These are phyloP conservation scores for Brachionus asplanchnoidis DNA, from an alignment of 1,140 invertebrate genomes.

Conservation along the genomic window DNA sequence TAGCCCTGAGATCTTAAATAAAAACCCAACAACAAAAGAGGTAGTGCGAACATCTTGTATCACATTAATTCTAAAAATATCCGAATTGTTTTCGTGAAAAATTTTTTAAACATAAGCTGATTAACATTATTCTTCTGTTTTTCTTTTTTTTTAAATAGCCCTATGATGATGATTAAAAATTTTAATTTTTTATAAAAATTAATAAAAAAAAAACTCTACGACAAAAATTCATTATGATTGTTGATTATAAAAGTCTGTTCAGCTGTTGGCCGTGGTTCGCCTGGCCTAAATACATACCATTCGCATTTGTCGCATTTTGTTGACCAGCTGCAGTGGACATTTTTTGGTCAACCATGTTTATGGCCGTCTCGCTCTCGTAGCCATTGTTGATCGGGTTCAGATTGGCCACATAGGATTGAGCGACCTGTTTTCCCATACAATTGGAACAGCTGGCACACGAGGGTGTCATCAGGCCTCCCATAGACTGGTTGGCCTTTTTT, in stretches of 20 bases:
- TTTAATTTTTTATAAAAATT: constrained; percentile 23
- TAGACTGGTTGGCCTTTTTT: constrained; percentile 31
- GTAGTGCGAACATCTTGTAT: not conserved
- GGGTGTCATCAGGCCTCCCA: not conserved
- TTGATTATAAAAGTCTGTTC: not conserved
- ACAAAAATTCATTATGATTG: not conserved
- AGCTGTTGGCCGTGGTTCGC: not conserved
- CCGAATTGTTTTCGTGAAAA: not conserved
- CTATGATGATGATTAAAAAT: not conserved
- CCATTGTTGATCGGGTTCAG: not conserved
- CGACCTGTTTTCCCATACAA: not conserved
- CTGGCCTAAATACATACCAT: not conserved
- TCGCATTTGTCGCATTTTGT: not conserved
- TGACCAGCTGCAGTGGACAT: not conserved
- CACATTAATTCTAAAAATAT: not conserved
- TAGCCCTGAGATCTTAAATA: constrained; percentile 14
- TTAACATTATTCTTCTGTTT: not conserved
- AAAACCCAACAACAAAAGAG: not conserved
- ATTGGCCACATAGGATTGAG: not conserved
- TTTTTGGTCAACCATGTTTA: constrained; percentile 9
- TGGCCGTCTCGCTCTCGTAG: not conserved
- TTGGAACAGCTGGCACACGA: constrained; percentile 31
- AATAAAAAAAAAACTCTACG: not conserved
- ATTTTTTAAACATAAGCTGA: not conserved
- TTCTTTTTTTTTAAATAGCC: not conserved